Percentiles rank a stretch among this genome's conserved stretches.
phyloP scores from a whole-genome alignment of 2,888 invertebrate species.

The Lepidonotus clava region DNA sequence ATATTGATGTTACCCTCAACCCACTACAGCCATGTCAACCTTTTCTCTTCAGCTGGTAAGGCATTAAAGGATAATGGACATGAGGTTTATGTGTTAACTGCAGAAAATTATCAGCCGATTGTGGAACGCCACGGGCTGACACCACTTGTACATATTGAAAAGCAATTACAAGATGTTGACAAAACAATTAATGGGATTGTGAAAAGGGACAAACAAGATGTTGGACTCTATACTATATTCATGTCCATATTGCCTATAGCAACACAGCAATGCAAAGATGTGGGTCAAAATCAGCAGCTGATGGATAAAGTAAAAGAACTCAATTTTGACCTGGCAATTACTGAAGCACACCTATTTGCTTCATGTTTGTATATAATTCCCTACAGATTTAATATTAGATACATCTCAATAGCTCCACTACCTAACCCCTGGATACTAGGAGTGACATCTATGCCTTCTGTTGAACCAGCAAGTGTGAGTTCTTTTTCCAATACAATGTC shows the following conservation, averaged over 20 bases:
- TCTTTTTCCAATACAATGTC: not conserved
- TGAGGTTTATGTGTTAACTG: not conserved
- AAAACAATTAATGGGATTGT: not conserved
- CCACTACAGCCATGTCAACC: not conserved
- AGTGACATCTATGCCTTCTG: not conserved
- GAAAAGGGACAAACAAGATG: not conserved
- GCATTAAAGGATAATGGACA: not conserved
- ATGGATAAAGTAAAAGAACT: not conserved
- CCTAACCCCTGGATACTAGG: not conserved
- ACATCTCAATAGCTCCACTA: not conserved
- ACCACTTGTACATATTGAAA: not conserved
- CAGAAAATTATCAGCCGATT: not conserved
- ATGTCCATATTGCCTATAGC: not conserved
- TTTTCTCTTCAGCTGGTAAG: not conserved
- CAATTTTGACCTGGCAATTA: not conserved
- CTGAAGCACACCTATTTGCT: not conserved
- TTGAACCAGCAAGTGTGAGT: not conserved
- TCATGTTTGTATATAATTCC: not conserved
- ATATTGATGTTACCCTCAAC: not conserved
- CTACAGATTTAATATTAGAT: not conserved
- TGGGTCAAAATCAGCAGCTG: not conserved
- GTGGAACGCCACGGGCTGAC: too few relatives aligned
- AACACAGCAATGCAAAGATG: not conserved
- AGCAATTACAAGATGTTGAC: not conserved
- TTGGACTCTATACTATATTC: not conserved